Conservation (phyloP, 1,140 invertebrate species). For the Ditylenchus dipsaci region DNA sequence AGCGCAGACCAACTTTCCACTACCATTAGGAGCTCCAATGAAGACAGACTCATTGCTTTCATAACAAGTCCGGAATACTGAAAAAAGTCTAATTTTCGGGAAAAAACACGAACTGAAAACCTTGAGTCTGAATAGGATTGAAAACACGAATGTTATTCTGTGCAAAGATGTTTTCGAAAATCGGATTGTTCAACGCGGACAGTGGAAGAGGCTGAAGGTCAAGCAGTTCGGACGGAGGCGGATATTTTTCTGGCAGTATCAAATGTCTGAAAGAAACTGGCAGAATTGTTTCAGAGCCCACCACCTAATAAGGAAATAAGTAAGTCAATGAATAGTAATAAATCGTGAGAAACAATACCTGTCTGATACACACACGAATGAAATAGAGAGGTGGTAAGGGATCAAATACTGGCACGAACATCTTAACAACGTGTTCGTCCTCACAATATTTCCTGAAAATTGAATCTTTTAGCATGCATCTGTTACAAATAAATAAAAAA, state of each 20-base stretch:
- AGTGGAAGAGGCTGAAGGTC: conserved; percentile 91
- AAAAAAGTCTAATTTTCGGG: too few species aligned
- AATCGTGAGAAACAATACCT: conserved; percentile 60
- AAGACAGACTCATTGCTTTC: conserved; percentile 98
- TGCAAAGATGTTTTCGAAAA: conserved; percentile 79
- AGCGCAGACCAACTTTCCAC: conserved; percentile 91
- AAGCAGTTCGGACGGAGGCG: conserved; percentile 92
- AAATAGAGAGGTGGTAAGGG: conserved; percentile 97
- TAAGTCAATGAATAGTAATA: conserved; percentile 27
- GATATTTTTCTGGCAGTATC: conserved; percentile 93
- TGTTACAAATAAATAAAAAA: conserved; percentile 20
- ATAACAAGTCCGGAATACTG: conserved; percentile 94
- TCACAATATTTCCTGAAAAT: conserved; percentile 72
- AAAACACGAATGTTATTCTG: conserved; percentile 81
- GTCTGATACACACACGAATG: conserved; percentile 69
- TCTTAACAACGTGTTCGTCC: conserved; percentile 93
- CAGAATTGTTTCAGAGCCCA: conserved; percentile 79
- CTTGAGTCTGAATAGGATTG: conserved; percentile 97
- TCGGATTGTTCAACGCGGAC: conserved; percentile 71
- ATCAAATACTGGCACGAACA: conserved; percentile 97
- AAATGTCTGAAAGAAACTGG: conserved; percentile 96
- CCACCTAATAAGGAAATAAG: conserved; percentile 7
- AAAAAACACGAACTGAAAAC: conserved; percentile 39
- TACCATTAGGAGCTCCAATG: conserved; percentile 91
- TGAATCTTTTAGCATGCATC: too few species aligned